Evolutionary conservation across 2,113 vertebrate genomes (phyloP).

Genomic region (Genyomyrus donnyi): DNA sequence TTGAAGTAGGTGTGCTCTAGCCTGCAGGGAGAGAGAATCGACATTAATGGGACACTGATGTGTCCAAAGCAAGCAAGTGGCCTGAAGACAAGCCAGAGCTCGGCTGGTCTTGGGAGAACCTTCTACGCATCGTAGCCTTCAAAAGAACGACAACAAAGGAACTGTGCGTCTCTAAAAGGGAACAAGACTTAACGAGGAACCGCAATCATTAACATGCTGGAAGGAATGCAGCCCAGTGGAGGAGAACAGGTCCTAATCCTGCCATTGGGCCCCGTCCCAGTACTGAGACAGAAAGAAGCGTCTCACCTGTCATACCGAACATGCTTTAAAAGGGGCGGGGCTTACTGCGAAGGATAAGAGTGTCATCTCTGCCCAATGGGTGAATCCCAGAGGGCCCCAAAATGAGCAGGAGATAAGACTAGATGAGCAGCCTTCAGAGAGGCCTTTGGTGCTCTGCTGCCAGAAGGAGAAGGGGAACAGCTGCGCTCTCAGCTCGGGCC

Average conservation of each 20-base stretch:
- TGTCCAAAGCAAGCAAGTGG: neutral
- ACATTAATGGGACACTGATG: neutral
- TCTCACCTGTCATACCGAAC: neutral
- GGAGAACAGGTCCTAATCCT: neutral
- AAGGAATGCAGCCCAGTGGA: neutral
- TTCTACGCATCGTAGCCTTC: slow-evolving; percentile 15
- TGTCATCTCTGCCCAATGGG: neutral
- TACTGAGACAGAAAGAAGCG: neutral
- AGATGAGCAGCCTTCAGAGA: no score
- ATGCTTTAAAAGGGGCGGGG: neutral
- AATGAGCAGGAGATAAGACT: no score
- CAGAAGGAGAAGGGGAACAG: neutral
- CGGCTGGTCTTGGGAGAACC: neutral
- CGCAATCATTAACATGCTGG: neutral
- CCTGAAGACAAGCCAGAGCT: neutral
- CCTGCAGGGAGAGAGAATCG: neutral
- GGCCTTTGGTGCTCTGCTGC: neutral
- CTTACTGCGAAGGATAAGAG: neutral
- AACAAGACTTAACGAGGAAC: slow-evolving; percentile 44
- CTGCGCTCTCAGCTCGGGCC: neutral
- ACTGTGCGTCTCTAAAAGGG: neutral
- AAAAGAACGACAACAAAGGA: slow-evolving; percentile 12
- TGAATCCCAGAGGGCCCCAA: no score
- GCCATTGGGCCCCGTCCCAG: neutral
- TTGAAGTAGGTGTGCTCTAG: neutral